phyloP scores from a whole-genome alignment of 2,797 vertebrate species.

The Mallotus villosus region DNA sequence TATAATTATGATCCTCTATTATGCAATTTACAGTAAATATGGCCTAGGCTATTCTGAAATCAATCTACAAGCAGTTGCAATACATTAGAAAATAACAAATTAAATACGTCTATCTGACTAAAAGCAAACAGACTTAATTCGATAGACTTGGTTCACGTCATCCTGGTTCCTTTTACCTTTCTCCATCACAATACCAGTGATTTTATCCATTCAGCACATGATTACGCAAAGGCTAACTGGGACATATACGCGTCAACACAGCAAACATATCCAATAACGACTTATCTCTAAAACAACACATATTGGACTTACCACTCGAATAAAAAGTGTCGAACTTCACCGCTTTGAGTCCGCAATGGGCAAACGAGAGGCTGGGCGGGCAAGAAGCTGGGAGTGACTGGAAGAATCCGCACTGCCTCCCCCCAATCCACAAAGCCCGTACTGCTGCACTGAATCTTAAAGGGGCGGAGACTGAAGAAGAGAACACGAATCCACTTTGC shows the following conservation, averaged over 20 bases:
- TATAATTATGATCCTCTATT: slow-evolving; percentile 15
- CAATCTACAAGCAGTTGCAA: not conserved
- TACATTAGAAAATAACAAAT: not conserved
- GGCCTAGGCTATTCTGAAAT: not conserved
- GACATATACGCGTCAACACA: not conserved
- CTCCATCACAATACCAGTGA: slow-evolving; percentile 17
- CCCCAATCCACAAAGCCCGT: slow-evolving; percentile 10
- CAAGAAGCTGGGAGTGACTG: slow-evolving; percentile 44
- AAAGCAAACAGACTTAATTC: not conserved
- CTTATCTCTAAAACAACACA: not conserved
- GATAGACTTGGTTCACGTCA: not conserved
- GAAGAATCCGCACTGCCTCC: slow-evolving; percentile 47
- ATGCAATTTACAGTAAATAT: not conserved
- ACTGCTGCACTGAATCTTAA: slow-evolving; percentile 39
- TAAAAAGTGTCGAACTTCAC: slow-evolving; percentile 43
- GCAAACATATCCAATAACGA: not conserved
- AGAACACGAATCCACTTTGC: not conserved
- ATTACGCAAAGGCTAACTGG: not conserved
- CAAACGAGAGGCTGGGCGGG: slow-evolving; percentile 26
- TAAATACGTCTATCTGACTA: not conserved
- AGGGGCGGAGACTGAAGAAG: slow-evolving; percentile 31
- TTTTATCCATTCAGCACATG: not conserved
- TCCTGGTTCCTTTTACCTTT: not conserved
- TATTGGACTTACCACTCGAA: slow-evolving; percentile 43
- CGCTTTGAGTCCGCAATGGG: slow-evolving; percentile 44